Conservation (phyloP, 2,888 invertebrate genomes). For the Himalopsyche japonica region DNA sequence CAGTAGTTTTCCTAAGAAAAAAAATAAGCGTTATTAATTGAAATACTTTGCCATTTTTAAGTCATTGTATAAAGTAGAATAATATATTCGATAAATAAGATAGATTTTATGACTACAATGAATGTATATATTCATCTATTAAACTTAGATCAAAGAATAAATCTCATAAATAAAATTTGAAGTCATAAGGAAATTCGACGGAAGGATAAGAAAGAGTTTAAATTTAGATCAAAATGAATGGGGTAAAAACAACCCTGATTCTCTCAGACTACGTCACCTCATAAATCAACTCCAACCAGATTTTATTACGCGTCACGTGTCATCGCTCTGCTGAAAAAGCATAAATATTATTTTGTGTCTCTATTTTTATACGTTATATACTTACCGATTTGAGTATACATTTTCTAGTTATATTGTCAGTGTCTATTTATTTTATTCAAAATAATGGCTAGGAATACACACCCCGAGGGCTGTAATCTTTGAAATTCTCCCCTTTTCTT, state of each 20-base stretch:
- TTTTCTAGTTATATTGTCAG: neutral
- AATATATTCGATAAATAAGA: too few relatives aligned
- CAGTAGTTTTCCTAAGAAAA: too few relatives aligned
- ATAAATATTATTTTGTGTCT: conserved; percentile 38
- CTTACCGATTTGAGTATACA: neutral
- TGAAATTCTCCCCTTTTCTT: neutral
- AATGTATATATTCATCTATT: too few relatives aligned
- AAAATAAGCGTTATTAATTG: too few relatives aligned
- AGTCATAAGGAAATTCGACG: neutral
- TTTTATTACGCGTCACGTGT: conserved; percentile 38
- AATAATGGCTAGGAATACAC: neutral
- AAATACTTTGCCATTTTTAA: too few relatives aligned
- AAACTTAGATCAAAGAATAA: too few relatives aligned
- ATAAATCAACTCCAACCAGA: conserved; percentile 32
- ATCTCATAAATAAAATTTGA: too few relatives aligned
- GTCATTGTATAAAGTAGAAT: too few relatives aligned
- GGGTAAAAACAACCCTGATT: neutral
- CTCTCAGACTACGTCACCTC: conserved; percentile 14
- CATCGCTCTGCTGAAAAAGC: conserved; percentile 32
- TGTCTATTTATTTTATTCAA: neutral
- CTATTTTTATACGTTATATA: conserved; percentile 15
- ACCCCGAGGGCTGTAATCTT: neutral
- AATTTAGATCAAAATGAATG: neutral
- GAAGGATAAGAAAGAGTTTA: neutral
- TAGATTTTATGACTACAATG: too few relatives aligned